These are phyloP conservation scores for Trypoxylus dichotomus DNA, from an alignment of 1,140 invertebrate genomes.

Conservation along the genomic window DNA sequence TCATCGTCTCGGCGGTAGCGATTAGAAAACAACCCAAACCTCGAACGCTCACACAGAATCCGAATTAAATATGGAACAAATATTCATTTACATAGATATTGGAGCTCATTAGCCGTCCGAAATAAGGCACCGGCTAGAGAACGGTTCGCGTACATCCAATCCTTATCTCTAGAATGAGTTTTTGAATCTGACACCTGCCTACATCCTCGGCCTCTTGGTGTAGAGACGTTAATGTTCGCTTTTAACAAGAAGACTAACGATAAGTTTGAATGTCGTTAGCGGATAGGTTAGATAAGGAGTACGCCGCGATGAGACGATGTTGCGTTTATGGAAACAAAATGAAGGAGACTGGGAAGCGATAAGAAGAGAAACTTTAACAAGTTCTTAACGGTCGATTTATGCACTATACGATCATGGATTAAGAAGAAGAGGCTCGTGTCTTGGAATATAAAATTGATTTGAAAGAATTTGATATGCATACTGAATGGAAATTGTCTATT, in stretches of 20 bases:
- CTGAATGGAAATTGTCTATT: too few species aligned
- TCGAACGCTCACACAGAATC: not conserved
- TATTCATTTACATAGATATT: not conserved
- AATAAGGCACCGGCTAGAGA: not conserved
- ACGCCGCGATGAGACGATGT: not conserved
- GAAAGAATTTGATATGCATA: too few species aligned
- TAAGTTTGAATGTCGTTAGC: not conserved
- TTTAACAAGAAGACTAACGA: not conserved
- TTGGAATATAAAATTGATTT: too few species aligned
- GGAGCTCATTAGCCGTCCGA: not conserved
- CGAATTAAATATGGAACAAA: not conserved
- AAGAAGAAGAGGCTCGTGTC: too few species aligned
- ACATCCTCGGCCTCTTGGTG: not conserved
- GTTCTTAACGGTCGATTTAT: too few species aligned
- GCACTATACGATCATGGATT: too few species aligned
- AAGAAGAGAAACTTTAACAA: too few species aligned
- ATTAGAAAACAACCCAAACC: not conserved
- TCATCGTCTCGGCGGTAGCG: not conserved
- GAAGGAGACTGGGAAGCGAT: too few species aligned
- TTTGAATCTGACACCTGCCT: slow-evolving; percentile 22
- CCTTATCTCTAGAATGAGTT: not conserved
- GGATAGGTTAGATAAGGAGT: not conserved
- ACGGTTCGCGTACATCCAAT: not conserved
- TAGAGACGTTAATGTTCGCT: slow-evolving; percentile 10
- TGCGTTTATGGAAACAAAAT: too few species aligned